Evolutionary conservation across 2,888 invertebrate species (phyloP).

Genomic region (Arge pagana): DNA sequence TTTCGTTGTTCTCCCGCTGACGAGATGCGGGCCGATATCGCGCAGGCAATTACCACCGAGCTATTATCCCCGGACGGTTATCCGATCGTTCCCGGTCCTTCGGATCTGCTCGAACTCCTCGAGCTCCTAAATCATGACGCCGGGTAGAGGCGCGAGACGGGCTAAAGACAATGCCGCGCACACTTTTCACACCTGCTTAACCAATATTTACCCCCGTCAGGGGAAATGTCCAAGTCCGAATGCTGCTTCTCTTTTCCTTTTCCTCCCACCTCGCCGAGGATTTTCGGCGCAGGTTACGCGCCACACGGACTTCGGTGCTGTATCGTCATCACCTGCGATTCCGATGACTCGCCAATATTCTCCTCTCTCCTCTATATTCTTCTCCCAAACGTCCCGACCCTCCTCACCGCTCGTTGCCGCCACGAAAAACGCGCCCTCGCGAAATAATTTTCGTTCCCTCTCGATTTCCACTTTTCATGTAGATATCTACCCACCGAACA

Average conservation of each 20-base stretch:
- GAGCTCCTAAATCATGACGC: constrained; percentile 9
- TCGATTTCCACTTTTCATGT: too few relatives aligned
- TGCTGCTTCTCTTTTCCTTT: not conserved
- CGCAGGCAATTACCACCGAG: constrained; percentile 1
- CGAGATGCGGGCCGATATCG: constrained; percentile 1
- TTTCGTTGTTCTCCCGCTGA: not conserved
- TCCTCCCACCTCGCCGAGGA: not conserved
- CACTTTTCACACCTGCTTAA: constrained; percentile 10
- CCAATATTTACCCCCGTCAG: not conserved
- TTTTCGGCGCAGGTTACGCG: not conserved
- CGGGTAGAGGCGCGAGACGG: not conserved
- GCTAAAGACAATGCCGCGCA: constrained; percentile 4
- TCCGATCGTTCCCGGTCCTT: constrained; percentile 7
- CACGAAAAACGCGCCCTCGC: too few relatives aligned
- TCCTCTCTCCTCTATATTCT: too few relatives aligned
- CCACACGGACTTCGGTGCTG: too few relatives aligned
- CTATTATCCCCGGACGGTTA: constrained; percentile 2
- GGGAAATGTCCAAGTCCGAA: not conserved
- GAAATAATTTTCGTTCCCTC: too few relatives aligned
- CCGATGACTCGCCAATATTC: too few relatives aligned
- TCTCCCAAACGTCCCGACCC: too few relatives aligned
- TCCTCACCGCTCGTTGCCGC: too few relatives aligned
- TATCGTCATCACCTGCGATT: too few relatives aligned
- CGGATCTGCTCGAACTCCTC: not conserved
- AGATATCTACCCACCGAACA: too few relatives aligned